Evolutionary conservation across 2,888 invertebrate species (phyloP), one percentile per base, ranked within the genome.

Genomic region (Drosophila lutescens): DNA sequence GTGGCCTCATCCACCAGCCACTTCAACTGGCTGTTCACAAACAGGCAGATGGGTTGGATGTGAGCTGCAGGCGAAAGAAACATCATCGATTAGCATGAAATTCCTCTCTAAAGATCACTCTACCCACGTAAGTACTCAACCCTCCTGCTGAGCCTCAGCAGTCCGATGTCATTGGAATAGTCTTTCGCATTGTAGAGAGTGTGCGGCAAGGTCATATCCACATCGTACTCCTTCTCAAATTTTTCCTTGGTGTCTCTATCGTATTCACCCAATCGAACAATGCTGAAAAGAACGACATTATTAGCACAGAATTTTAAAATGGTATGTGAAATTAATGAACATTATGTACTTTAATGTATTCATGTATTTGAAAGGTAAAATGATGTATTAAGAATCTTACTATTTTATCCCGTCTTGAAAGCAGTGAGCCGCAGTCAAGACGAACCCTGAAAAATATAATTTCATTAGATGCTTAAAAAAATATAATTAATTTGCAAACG

Each of bases 381-480:
- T 32, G 3, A 32, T 32, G 4, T 32, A 32, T 32, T 2, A 10
- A 44, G n/a, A 3, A 2, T 15, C 56, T 47, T 38, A 57, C 57
- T 36, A 17, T 2, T 4, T 1, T 8, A 26, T 1, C 8, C 1
- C 6, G 1, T 26, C 13, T 0, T 15, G 0, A 13, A 57, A 9
- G 13, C 57, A 57, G 26, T 57, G 57, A 4, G 49, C 57, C 10
- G 57, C 49, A 4, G 57, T 57, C 36, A 57, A 13, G 2, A 57
- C 57, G 10, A 57, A 57, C 57, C 57, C 57, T 57, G 17, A 13
- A 38, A 50, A 5, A 3, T 5, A 32, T 0, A 20, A 12, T 4
- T 34, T 13, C 2, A 10, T 34, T 46, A n/a, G 2, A 8, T 20
- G 1, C 8, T n/a, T 26, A 26, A 26, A 26, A 26, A 26, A 6